Base-by-base conservation (phyloP, 2,797 vertebrate species). In the Tokudaia muenninki region DNA sequence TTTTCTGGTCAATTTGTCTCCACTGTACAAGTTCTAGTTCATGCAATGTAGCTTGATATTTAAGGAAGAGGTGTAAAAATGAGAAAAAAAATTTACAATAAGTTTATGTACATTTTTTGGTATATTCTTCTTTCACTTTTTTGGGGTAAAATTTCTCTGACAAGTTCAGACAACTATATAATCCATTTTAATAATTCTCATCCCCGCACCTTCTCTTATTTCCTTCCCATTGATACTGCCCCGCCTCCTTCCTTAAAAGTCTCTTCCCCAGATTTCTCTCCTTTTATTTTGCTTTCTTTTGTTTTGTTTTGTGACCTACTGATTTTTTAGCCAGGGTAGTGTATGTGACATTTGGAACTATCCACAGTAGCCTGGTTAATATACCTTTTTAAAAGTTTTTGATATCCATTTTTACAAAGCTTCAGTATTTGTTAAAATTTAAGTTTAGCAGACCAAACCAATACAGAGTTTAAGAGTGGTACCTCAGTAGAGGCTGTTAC, bases 401-500 rank as follows among this genome's bases (percentile, higher is more conserved):
- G 16, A 61, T 90, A 87, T 10, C 17, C 74, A 61, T 34, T 94
- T 95, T 91, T 79, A 61, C 67, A 94, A 94, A 90, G 65, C 29
- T 31, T 75, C 41, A 75, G 65, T 67, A 88, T 75, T 81, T 93
- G 59, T 24, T 90, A 94, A 87, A 92, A 44, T 92, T 96, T 87
- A 41, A 61, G 22, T 88, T 92, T 70, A 80, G 63, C 12, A 72
- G 31, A 52, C 34, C 65, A 37, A 87, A 55, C 7, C 47, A 37
- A 52, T 70, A 9, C 41, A 52, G 34, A 55, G 31, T 52, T 37
- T 37, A 37, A 52, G 47, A 26, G 47, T 37, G n/a, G 47, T n/a
- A 70, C 52, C 1, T 50, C 6, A 70, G 63, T 24, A 7, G 13
- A 13, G 41, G 47, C 47, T 5, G 34, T 37, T 87, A 21, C 19